Evolutionary conservation across 2,113 vertebrate genomes (phyloP), one percentile per base, ranked within the genome.

Genomic region (Malaclemys terrapin): DNA sequence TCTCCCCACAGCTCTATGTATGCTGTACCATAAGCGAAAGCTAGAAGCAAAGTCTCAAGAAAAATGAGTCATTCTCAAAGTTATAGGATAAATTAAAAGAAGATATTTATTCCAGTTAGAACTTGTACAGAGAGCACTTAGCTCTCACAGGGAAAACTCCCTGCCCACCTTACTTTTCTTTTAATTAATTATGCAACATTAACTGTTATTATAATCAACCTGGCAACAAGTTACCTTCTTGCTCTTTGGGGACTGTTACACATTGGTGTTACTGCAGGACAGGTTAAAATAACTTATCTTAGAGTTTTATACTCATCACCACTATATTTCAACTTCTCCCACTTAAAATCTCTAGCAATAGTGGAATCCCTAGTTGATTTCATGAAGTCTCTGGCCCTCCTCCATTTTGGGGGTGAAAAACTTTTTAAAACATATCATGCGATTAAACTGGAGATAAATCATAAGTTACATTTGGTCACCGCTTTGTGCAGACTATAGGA

Each of bases 231-330:
- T 69, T 95, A 81, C 8, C 27, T 69, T 91, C 53, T 85, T 94
- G 88, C 93, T 95, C 94, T 94, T 91, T 96, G 92, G 86, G 92
- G 52, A 95, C 85, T 92, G 88, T 38, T 75, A 91, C 85, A 89
- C 29, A n/a, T 38, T 89, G 90, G 19, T 84, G 38, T 57, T 91
- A 90, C 47, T 93, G 87, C 88, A 79, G 91, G 90, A 80, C 45
- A 95, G 85, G 45, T 85, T 87, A 86, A 85, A 85, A 78, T 57
- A 87, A 80, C 93, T 93, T 94, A 47, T 84, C 82, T 89, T 85
- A 94, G 84, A 91, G 16, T 35, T 88, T 80, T 94, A 88, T 56
- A 62, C 42, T 38, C 65, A 84, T 35, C 62, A 76, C 1, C 79
- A 62, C 17, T 79, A 10, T 25, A 82, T 90, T 90, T 90, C 42